Evolutionary conservation across 1,140 invertebrate genomes (phyloP).

Genomic region (Zaprionus gabonicus): DNA sequence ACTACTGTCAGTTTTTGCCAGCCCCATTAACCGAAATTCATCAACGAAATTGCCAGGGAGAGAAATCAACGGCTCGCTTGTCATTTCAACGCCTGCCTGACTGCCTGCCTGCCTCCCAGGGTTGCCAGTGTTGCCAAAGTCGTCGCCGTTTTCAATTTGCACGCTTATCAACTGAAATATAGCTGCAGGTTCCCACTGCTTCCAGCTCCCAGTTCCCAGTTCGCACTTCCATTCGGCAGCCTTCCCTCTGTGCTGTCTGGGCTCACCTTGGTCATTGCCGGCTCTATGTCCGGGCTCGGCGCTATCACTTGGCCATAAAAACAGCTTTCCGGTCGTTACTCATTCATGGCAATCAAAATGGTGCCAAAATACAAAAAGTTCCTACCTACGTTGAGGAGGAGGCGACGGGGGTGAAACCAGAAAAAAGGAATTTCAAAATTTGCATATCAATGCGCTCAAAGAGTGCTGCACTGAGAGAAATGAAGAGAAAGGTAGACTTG

Average conservation of each 20-base stretch:
- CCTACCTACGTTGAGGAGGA: too few relatives aligned
- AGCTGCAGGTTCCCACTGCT: conserved; percentile 22
- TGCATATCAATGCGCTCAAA: conserved; percentile 74
- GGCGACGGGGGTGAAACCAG: too few relatives aligned
- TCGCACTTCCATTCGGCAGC: neutral
- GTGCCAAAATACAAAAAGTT: conserved; percentile 79
- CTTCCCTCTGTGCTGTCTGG: conserved; percentile 38
- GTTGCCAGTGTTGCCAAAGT: conserved; percentile 25
- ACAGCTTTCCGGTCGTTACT: conserved; percentile 82
- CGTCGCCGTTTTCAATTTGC: conserved; percentile 80
- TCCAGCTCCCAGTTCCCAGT: neutral
- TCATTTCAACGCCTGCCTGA: conserved; percentile 75
- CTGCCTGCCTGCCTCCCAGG: conserved; percentile 34
- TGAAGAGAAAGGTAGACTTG: too few relatives aligned
- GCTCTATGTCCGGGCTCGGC: conserved; percentile 30
- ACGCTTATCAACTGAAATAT: conserved; percentile 71
- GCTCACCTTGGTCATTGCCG: conserved; percentile 57
- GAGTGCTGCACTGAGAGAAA: conserved; percentile 29
- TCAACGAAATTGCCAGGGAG: conserved; percentile 76
- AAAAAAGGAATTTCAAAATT: conserved; percentile 70
- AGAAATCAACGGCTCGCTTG: conserved; percentile 69
- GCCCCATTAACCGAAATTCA: conserved; percentile 77
- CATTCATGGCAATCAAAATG: conserved; percentile 82
- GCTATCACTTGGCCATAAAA: conserved; percentile 80
- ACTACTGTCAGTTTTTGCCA: conserved; percentile 56